Percentiles rank a stretch among this genome's conserved stretches.
Evolutionary conservation across 2,797 vertebrate species (phyloP).

Genomic region (Nasua narica): DNA sequence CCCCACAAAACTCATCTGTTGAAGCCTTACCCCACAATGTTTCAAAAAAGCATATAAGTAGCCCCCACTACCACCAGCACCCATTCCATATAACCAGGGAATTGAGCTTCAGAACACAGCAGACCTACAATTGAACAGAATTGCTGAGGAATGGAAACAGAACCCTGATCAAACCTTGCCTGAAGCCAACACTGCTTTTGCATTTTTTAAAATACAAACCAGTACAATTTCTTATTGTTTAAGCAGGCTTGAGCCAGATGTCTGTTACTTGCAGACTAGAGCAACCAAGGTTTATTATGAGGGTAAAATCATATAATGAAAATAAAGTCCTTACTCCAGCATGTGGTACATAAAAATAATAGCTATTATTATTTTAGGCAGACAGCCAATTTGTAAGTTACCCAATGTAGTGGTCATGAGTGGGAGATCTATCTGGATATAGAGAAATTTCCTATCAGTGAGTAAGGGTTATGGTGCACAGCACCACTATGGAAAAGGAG

Average conservation of each 20-base stretch:
- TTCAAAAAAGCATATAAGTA: neutral
- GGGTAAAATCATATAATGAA: neutral
- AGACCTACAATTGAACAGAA: neutral
- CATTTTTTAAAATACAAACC: neutral
- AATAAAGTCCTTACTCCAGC: neutral
- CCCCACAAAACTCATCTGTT: neutral
- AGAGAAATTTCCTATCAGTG: neutral
- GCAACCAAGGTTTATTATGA: neutral
- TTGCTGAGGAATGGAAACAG: neutral
- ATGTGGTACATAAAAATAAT: neutral
- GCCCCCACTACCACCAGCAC: neutral
- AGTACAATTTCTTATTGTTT: neutral
- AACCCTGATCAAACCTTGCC: neutral
- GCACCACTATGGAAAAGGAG: neutral
- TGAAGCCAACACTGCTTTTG: neutral
- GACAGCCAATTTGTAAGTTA: neutral
- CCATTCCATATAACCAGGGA: neutral
- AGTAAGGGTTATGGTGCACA: neutral
- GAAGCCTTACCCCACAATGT: neutral
- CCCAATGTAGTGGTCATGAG: neutral
- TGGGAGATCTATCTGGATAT: neutral
- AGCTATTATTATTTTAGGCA: conserved; percentile 10
- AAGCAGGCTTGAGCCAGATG: neutral
- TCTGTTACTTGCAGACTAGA: neutral
- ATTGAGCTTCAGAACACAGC: neutral